A percentile compares a stretch with the other conserved stretches of the same genome.
Conservation (phyloP, 2,113 vertebrate species). For the Herpetotheres cachinnans region DNA sequence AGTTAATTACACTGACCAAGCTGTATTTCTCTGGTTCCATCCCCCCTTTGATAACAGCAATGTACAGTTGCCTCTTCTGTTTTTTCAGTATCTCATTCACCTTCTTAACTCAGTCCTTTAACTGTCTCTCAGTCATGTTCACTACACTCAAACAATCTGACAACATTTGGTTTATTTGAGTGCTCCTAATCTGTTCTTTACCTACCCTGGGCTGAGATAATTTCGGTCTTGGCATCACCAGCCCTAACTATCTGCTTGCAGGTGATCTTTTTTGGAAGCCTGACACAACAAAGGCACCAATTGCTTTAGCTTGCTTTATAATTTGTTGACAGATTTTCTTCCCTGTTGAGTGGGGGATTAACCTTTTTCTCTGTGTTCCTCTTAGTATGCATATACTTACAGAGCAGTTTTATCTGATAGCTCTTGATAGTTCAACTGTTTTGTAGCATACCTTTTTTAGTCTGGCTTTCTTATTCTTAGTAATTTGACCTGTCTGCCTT, state of each 20-base stretch:
- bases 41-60: background rate
- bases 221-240: background rate
- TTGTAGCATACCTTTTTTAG: background rate
- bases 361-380: background rate
- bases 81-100: background rate
- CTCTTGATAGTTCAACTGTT: background rate
- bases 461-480: background rate
- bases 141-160: background rate
- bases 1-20: background rate
- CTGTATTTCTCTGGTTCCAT: background rate
- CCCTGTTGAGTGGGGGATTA: background rate
- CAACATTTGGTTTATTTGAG: background rate
- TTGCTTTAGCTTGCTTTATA: background rate
- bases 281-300: background rate
- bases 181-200: background rate
- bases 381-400: background rate
- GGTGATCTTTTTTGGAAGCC: background rate
- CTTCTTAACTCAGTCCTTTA: background rate
- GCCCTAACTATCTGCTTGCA: background rate
- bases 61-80: background rate
- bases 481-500: background rate
- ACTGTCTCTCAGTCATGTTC: background rate
- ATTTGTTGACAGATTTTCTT: background rate
- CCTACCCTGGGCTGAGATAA: background rate
- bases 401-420: background rate